These are phyloP conservation scores for Sinhomidia bicolor DNA, from an alignment of 2,888 invertebrate genomes.

Conservation along the genomic window DNA sequence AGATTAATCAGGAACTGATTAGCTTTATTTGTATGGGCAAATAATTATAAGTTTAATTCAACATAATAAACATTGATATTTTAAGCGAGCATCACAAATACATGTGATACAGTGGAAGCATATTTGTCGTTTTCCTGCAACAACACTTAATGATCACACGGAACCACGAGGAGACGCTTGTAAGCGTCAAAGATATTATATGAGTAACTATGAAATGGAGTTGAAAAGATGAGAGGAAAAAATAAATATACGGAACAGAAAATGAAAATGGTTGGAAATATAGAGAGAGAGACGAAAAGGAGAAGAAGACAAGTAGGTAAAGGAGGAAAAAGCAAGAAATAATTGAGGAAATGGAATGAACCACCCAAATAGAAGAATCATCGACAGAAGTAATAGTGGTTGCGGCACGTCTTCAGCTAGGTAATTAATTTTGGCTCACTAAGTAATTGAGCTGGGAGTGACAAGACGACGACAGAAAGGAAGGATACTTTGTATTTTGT, in stretches of 20 bases:
- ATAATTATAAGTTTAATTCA: no score
- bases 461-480: constrained; percentile 80
- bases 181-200: neutral
- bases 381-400: constrained; percentile 42
- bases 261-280: neutral
- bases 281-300: neutral
- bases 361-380: constrained; percentile 47
- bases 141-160: no score
- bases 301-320: neutral
- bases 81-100: no score
- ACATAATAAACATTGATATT: no score
- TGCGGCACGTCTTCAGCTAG: constrained; percentile 70
- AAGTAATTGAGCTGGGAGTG: constrained; percentile 80
- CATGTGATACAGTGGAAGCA: no score
- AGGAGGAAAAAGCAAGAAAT: neutral
- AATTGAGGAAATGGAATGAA: constrained; percentile 27
- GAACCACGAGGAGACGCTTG: no score
- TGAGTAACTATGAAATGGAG: neutral
- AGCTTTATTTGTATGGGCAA: no score
- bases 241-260: neutral
- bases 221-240: neutral
- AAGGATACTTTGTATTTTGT: constrained; percentile 75
- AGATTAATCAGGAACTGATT: no score
- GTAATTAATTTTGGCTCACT: constrained; percentile 80
- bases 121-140: no score